A percentile compares a stretch with the other conserved stretches of the same genome.
Conservation (phyloP, 2,797 vertebrate genomes). For the Gobionotothen gibberifrons region DNA sequence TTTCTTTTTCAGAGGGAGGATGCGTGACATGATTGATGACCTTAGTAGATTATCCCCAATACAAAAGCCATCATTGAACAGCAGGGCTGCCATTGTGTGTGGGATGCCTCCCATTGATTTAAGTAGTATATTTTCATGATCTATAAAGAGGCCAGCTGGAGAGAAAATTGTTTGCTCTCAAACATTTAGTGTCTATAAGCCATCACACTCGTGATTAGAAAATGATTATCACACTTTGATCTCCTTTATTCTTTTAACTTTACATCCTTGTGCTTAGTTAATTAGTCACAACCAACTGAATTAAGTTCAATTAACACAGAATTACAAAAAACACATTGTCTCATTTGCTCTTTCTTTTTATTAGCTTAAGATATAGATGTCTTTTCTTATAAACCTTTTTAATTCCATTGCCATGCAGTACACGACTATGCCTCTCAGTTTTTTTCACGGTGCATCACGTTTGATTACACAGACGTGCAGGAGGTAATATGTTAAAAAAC, state of each 20-base stretch:
- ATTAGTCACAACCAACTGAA: slow-evolving; percentile 33
- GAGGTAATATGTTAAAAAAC: too few relatives aligned
- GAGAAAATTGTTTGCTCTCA: slow-evolving; percentile 81
- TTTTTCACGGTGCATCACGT: too few relatives aligned
- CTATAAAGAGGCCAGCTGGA: slow-evolving; percentile 85
- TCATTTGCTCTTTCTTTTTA: background rate
- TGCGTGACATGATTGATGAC: slow-evolving; percentile 82
- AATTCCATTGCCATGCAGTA: too few relatives aligned
- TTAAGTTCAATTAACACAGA: slow-evolving; percentile 43
- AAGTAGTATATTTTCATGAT: slow-evolving; percentile 85
- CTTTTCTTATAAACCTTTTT: too few relatives aligned
- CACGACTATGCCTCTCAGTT: too few relatives aligned
- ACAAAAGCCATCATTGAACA: slow-evolving; percentile 82
- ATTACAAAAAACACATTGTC: slow-evolving; percentile 18
- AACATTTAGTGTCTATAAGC: slow-evolving; percentile 79
- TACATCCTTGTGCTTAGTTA: slow-evolving; percentile 46
- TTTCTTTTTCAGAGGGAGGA: slow-evolving; percentile 56
- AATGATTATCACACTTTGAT: slow-evolving; percentile 68
- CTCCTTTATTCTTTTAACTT: slow-evolving; percentile 51
- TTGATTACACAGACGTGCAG: too few relatives aligned
- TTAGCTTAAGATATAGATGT: too few relatives aligned
- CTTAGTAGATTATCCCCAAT: slow-evolving; percentile 81
- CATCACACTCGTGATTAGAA: slow-evolving; percentile 73
- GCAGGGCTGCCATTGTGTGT: slow-evolving; percentile 81
- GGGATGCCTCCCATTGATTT: slow-evolving; percentile 85